Percentiles rank a stretch among this genome's conserved stretches.
These are phyloP conservation scores for Helicoverpa armigera DNA, from an alignment of 1,140 invertebrate genomes.

Conservation along the genomic window DNA sequence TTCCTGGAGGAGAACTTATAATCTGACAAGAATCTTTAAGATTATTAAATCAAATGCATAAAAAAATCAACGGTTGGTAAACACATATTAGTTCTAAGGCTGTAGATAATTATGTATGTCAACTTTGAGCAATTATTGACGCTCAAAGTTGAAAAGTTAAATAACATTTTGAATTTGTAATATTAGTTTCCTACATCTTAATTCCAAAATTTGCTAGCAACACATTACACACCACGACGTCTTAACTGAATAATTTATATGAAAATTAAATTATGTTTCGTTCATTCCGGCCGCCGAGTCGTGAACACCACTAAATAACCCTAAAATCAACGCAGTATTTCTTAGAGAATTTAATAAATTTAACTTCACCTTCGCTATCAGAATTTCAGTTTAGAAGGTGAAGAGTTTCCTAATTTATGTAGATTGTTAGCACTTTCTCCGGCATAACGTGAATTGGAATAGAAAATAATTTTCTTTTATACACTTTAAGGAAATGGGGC, in stretches of 20 bases:
- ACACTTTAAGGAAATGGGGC: constrained; percentile 66
- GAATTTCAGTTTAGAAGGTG: constrained; percentile 66
- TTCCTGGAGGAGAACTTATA: too few species aligned
- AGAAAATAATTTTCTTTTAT: constrained; percentile 77
- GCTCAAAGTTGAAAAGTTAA: too few species aligned
- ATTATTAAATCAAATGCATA: too few species aligned
- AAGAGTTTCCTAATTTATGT: constrained; percentile 77
- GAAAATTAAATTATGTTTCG: constrained; percentile 36
- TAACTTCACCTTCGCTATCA: constrained; percentile 61
- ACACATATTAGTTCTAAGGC: too few species aligned
- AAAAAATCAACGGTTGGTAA: too few species aligned
- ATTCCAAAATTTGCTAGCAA: neutral
- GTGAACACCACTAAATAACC: constrained; percentile 50
- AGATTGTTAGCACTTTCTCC: constrained; percentile 68
- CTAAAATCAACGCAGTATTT: constrained; percentile 57
- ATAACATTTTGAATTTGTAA: neutral
- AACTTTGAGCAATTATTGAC: too few species aligned
- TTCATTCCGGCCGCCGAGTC: neutral
- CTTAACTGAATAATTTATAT: constrained; percentile 37
- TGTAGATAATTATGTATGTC: too few species aligned
- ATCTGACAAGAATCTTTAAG: too few species aligned
- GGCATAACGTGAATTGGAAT: constrained; percentile 62
- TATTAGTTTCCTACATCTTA: neutral
- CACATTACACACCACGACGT: neutral
- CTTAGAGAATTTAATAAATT: constrained; percentile 65